Evolutionary conservation across 2,797 vertebrate genomes (phyloP), one percentile per base, ranked within the genome.

Genomic region (Microcaecilia unicolor): DNA sequence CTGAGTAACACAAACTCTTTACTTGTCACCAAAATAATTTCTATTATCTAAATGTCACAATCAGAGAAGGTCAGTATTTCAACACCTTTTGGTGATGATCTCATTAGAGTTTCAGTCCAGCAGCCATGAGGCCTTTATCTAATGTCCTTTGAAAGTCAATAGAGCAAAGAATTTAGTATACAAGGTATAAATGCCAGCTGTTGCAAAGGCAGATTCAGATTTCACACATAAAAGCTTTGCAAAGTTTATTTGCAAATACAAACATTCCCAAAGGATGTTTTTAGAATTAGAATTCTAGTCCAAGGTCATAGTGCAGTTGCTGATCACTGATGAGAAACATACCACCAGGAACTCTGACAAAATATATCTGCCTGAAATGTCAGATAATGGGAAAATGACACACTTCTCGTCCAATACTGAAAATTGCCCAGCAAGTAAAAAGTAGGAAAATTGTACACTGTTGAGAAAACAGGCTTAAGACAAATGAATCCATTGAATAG

Each of bases 381-480:
- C 6, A 33, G 21, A 41, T 39, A 22, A 30, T 37, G 29, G 37
- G 2, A 25, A 31, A 14, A 9, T 33, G 10, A 22, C 20, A 37
- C 26, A 28, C 31, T 48, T 33, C 27, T 14, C 28, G 9, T 43
- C 15, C 21, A 2, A 9, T 42, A 10, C 48, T 28, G 40, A 42
- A 44, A 28, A 30, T 4, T 46, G n/a, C 42, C 25, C 4, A 36
- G 15, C 22, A 50, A 37, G 5, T 43, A 44, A 41, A 23, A 19
- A 51, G 8, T 25, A 20, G 52, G 25, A 24, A 44, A 37, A 47
- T 4, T 13, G 9, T 27, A 7, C 34, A 10, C 18, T 25, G 8
- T 38, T 59, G 24, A 40, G 15, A 56, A 67, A 51, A n/a, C 41
- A 17, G 5, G 44, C 58, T 25, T 2, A 22, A 41, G n/a, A n/a